Evolutionary conservation across 1,140 invertebrate species (phyloP).

Genomic region (Drosophila ironensis): DNA sequence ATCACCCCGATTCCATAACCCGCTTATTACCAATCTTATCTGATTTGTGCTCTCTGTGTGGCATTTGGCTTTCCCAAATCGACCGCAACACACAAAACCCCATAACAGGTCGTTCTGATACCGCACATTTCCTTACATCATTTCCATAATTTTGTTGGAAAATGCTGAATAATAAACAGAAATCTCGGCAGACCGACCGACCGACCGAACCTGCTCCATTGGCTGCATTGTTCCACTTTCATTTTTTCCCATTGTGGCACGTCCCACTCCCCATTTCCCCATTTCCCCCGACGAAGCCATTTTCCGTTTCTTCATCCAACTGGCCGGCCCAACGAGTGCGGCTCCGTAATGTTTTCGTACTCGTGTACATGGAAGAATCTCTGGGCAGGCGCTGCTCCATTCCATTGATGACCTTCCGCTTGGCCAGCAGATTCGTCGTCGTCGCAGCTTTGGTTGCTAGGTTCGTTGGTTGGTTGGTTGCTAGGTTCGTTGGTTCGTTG

Average conservation of each 20-base stretch:
- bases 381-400: neutral
- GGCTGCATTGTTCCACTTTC: constrained; percentile 28
- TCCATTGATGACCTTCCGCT: constrained; percentile 37
- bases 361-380: neutral
- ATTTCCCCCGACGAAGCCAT: too few relatives aligned
- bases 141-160: constrained; percentile 9
- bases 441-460: too few relatives aligned
- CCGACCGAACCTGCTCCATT: neutral
- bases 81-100: too few relatives aligned
- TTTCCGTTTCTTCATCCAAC: neutral
- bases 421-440: neutral
- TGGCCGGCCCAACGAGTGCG: too few relatives aligned
- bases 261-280: neutral
- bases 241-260: constrained; percentile 25
- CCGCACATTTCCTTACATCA: constrained; percentile 34
- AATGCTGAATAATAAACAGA: constrained; percentile 20
- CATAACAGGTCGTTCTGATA: neutral
- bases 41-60: neutral
- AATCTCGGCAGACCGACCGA: constrained; percentile 15
- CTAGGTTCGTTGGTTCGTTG: too few relatives aligned
- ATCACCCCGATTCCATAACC: too few relatives aligned
- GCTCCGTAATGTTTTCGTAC: neutral
- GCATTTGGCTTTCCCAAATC: neutral
- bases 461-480: too few relatives aligned
- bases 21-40: constrained; percentile 19